Base-by-base conservation (phyloP, 2,888 invertebrate species). In the Pristionchus fissidentatus region DNA sequence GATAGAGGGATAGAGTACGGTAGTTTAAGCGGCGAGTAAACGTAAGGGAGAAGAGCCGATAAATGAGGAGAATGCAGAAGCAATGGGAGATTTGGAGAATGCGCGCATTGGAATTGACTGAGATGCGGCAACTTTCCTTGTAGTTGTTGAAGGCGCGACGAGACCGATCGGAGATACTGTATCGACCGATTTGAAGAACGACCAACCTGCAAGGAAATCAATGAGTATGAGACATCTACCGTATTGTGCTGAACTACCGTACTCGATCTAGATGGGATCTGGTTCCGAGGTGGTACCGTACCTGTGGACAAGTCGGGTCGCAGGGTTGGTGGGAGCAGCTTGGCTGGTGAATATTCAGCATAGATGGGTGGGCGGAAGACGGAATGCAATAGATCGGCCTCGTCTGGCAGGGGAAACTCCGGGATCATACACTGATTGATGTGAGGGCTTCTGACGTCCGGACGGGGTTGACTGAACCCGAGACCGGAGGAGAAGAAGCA, bases 351-450 rank as follows among this genome's bases (percentile, higher is more conserved):
- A 13, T 79, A 79, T 41, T 79, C 38, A 57, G 79, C 79, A 79
- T 79, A 79, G 79, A 79, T 79, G 57, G 80, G 80, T 22, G 32
- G 60, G 57, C n/a, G 80, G 35, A 49, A 3, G 62, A 62, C 46
- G 19, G 80, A 60, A 32, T 81, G 80, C 3, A 81, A 62, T 7
- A 81, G 80, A 32, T 81, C 80, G 8, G 80, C 80, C 62, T 81
- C 80, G 41, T 81, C 80, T 26, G 80, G 80, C 0, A 81, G 62
- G 15, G 80, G 80, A 46, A 62, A 81, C 62, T 81, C 80, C 15
- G 80, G 80, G 60, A 81, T 62, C 80, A 81, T 81, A 81, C 80
- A 81, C 75, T 77, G 49, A 41, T 62, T 62, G 62, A 62, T 13
- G 32, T 13, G 32, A n/a, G 35, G 38, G 38, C 7, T 7, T 35